Evolutionary conservation across 2,888 invertebrate species (phyloP).

Genomic region (Tricholauxania praeusta): DNA sequence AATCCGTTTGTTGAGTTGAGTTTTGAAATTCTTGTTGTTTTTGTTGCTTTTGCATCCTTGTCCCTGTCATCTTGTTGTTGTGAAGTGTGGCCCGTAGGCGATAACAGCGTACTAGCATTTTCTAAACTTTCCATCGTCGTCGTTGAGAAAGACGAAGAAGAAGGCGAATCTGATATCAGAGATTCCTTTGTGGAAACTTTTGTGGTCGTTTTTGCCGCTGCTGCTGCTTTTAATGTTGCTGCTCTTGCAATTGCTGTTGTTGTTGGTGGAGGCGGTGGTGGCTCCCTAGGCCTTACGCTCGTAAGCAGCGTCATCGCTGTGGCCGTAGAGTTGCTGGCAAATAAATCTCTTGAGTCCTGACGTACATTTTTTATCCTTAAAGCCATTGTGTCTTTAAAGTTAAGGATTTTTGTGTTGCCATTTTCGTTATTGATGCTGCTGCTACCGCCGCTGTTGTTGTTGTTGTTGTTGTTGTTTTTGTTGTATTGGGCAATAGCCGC

Average conservation of each 20-base stretch:
- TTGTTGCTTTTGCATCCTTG: conserved; percentile 22
- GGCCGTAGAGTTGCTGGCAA: conserved; percentile 64
- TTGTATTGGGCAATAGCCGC: conserved; percentile 35
- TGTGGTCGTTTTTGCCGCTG: conserved; percentile 31
- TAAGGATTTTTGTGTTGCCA: conserved; percentile 53
- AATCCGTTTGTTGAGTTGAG: conserved; percentile 46
- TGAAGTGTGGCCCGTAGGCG: conserved; percentile 32
- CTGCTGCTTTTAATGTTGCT: neutral
- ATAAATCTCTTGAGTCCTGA: conserved; percentile 75
- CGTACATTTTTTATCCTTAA: conserved; percentile 76
- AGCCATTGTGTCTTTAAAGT: conserved; percentile 84
- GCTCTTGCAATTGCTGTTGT: conserved; percentile 55
- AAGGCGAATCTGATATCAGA: neutral
- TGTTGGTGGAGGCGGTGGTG: conserved; percentile 69
- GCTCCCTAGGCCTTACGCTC: conserved; percentile 66
- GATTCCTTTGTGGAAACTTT: conserved; percentile 38
- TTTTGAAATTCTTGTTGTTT: conserved; percentile 34
- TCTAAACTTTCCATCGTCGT: neutral
- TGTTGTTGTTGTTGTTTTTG: conserved; percentile 39
- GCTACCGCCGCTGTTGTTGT: conserved; percentile 16
- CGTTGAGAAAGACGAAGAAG: conserved; percentile 21
- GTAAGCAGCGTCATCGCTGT: conserved; percentile 31
- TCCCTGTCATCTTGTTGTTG: conserved; percentile 59
- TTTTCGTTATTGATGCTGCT: conserved; percentile 44
- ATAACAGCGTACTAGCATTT: conserved; percentile 29